Evolutionary conservation across 2,888 invertebrate genomes (phyloP).

Genomic region (Galeopsomyia nigrocyanea): DNA sequence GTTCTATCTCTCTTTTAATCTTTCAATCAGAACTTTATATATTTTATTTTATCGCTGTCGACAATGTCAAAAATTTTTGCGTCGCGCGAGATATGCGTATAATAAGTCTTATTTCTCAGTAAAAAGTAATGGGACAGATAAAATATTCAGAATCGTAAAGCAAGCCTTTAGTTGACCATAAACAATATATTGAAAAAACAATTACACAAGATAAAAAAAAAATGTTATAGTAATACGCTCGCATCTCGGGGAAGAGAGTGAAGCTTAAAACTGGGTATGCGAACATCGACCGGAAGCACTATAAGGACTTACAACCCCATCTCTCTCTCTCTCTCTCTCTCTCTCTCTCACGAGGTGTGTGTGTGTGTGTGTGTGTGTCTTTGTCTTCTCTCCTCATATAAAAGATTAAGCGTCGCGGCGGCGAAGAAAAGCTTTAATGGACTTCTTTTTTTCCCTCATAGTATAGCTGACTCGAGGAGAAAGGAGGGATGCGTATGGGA

Average conservation of each 20-base stretch:
- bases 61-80: too few species aligned
- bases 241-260: too few species aligned
- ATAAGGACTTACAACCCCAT: constrained; percentile 10
- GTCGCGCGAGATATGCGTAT: too few species aligned
- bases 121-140: too few species aligned
- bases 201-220: too few species aligned
- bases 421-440: constrained; percentile 7
- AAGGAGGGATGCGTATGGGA: not conserved
- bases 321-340: not conserved
- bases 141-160: too few species aligned
- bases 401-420: constrained; percentile 19
- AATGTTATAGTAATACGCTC: too few species aligned
- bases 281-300: constrained; percentile 30
- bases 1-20: not conserved
- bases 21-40: not conserved
- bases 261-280: too few species aligned
- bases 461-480: not conserved
- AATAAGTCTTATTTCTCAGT: too few species aligned
- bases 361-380: not conserved
- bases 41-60: not conserved
- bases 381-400: constrained; percentile 14
- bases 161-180: too few species aligned
- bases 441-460: not conserved
- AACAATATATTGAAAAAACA: too few species aligned
- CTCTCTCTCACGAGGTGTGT: not conserved